Evolutionary conservation across 2,797 vertebrate genomes (phyloP).

Genomic region (Macropus fuliginosus): DNA sequence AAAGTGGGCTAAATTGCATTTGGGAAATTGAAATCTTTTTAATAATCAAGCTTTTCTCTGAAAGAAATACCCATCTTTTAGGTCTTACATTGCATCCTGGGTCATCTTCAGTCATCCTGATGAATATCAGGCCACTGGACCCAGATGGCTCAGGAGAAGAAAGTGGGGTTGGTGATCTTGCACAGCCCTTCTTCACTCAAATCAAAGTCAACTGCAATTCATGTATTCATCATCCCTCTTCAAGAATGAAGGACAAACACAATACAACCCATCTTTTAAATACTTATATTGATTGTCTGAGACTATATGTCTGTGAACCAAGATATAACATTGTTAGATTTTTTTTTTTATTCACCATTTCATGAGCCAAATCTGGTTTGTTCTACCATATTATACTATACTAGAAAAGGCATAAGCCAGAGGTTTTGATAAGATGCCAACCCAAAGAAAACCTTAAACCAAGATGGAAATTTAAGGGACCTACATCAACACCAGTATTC

Average conservation of each 20-base stretch:
- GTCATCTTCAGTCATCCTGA: too few relatives aligned
- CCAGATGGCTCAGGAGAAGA: too few relatives aligned
- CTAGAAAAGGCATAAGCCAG: neutral
- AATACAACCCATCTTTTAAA: neutral
- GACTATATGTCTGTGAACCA: neutral
- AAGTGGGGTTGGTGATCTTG: too few relatives aligned
- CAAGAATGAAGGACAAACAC: too few relatives aligned
- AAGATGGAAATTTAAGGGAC: neutral
- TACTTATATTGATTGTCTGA: neutral
- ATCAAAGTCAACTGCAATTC: too few relatives aligned
- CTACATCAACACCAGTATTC: neutral
- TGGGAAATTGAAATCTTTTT: neutral
- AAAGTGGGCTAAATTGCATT: neutral
- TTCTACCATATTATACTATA: neutral
- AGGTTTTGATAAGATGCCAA: neutral
- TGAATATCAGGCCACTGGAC: too few relatives aligned
- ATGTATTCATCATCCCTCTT: too few relatives aligned
- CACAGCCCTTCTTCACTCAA: too few relatives aligned
- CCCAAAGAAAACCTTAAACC: neutral
- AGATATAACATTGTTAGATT: neutral
- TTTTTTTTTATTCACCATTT: neutral
- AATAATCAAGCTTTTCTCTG: neutral
- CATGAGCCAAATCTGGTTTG: neutral
- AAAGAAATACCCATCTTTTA: neutral
- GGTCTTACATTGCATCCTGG: too few relatives aligned